Base-by-base conservation (phyloP, 2,888 invertebrate species). In the Itoplectis maculator region DNA sequence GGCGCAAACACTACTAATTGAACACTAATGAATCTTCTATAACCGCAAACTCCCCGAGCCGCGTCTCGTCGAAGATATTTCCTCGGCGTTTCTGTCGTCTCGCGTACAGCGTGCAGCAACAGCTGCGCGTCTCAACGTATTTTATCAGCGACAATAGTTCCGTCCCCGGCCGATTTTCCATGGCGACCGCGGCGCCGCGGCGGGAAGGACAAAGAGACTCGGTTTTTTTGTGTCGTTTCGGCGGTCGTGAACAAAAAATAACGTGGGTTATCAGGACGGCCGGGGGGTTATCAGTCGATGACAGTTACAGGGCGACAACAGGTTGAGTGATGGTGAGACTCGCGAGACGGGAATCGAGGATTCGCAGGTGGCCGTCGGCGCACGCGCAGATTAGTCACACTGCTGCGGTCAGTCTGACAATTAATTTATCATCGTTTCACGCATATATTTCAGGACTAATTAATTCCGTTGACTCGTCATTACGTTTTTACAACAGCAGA, bases 1-100 rank as follows among this genome's bases (percentile, higher is more conserved):
- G 80, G 83, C 74, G 87, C 88, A 91, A 92, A 92, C 86, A 86
- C 79, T 86, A 89, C 92, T 92, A 92, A 92, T 92, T 92, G 92
- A 92, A 91, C 87, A 85, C 91, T 92, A 92, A 92, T 92, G 90
- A 92, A 92, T 88, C 68, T 77, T 85, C 82, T 84, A 78, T 87
- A 80, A 79, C 84, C 81, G 23, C 59, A 73, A 75, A 42, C 47
- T 35, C 2, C 18, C n/a, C 35, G 9, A n/a, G 51, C 18, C 69
- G 59, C 65, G 45, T 42, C 35, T 63, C 47, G 35, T 45, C 40
- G 42, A 40, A 61, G 51, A 49, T n/a, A 35, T 8, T 56, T 59
- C 56, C 54, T 45, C n/a, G n/a, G n/a, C n/a, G n/a, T 65, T 59
- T 63, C 15, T 65, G 59, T 68, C 77, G 59, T 70, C 56, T 40